These are phyloP conservation scores for Rallus crepitans DNA, from an alignment of 2,797 vertebrate species.

Conservation along the genomic window DNA sequence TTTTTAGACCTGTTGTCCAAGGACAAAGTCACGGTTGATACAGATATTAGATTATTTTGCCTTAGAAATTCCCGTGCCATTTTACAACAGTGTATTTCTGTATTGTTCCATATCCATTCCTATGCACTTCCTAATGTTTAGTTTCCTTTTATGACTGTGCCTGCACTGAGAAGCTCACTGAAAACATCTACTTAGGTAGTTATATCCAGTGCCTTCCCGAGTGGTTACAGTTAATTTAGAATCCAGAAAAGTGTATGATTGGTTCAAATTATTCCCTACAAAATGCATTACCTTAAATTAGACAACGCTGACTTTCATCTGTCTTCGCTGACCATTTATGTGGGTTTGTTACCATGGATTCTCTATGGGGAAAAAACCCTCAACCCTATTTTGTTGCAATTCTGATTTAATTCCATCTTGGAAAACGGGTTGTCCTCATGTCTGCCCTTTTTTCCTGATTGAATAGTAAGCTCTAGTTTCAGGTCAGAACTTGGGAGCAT, in stretches of 20 bases:
- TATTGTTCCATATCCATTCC: background rate
- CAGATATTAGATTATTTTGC: background rate
- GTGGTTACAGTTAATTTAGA: constrained; percentile 7
- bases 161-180: background rate
- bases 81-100: background rate
- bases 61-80: background rate
- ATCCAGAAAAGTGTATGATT: background rate
- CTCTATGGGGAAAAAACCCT: background rate
- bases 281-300: constrained; percentile 2
- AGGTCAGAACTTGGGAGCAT: background rate
- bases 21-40: background rate
- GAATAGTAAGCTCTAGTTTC: background rate
- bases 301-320: background rate
- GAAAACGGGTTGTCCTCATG: background rate
- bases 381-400: background rate
- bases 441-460: background rate
- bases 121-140: background rate
- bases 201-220: background rate
- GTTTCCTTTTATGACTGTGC: background rate
- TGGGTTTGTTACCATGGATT: background rate
- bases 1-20: background rate
- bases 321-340: background rate
- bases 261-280: constrained; percentile 10
- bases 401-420: background rate
- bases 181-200: background rate